Evolutionary conservation across 2,797 vertebrate genomes (phyloP), one percentile per base, ranked within the genome.

Genomic region (Enoplosus armatus): DNA sequence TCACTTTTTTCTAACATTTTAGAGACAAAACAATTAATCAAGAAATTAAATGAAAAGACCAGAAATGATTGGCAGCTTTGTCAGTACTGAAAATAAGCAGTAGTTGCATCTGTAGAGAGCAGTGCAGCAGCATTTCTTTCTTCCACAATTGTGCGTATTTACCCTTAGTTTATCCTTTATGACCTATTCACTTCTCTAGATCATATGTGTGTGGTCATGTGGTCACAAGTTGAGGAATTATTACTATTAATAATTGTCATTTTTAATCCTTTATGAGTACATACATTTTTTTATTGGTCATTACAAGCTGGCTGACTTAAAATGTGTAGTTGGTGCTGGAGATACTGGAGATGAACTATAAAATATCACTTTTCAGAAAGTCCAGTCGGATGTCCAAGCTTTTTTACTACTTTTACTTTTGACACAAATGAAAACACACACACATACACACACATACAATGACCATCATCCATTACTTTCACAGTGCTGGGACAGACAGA

Each of bases 401-500:
- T 66, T 66, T 56, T 8, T 15, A 45, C 16, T 45, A 58, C 47
- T 61, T 31, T 43, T 64, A 63, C 63, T 48, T 58, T 59, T 29
- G 11, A 65, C 16, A 37, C 5, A 53, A 29, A 61, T 9, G 2
- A 31, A 79, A 33, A 69, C 50, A 80, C 41, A 72, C 27, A 63
- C 35, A 51, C 64, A 55, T 15, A 53, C 31, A 59, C 14, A 77
- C n/a, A 48, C 62, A 41, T 6, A 70, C 51, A 64, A 29, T 62
- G 39, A 58, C 47, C 27, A 15, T 47, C 31, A 20, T 71, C 45
- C 79, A 79, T 64, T 85, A 76, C 85, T 73, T 69, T 86, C 63
- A 62, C 87, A 69, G 72, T 31, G 53, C 71, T 6, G 2, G 63
- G 76, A 75, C 86, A 86, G 68, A 87, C 80, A 92, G 94, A 95